phyloP scores from a whole-genome alignment of 2,797 vertebrate genomes.

The Spinus olivaceus region DNA sequence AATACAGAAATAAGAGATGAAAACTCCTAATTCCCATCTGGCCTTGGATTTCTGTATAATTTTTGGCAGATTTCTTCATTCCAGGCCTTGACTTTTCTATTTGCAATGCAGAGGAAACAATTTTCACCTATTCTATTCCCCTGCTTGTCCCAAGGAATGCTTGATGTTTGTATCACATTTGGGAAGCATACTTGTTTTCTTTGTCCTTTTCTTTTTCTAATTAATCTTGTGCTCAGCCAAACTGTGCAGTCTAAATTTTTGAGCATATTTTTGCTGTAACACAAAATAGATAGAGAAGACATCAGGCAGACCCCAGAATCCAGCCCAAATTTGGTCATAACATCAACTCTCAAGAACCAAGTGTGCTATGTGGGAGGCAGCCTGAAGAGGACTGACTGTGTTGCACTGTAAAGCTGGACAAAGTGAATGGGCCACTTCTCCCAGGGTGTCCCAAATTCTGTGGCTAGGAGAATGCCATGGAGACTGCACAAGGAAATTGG shows the following conservation, averaged over 20 bases:
- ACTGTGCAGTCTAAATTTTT: neutral
- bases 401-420: neutral
- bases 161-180: neutral
- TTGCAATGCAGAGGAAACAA: neutral
- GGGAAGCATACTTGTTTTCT: neutral
- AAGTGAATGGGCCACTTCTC: neutral
- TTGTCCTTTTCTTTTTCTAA: neutral
- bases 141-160: neutral
- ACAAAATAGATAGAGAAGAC: neutral
- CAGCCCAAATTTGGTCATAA: neutral
- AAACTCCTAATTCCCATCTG: neutral
- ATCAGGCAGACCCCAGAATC: neutral
- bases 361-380: fast-evolving
- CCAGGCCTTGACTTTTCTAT: neutral
- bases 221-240: neutral
- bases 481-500: neutral
- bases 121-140: neutral
- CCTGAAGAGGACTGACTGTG: fast-evolving
- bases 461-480: neutral
- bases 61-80: neutral
- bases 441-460: neutral
- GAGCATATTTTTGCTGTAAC: neutral
- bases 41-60: neutral
- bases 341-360: neutral
- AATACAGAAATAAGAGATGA: neutral